Evolutionary conservation across 2,888 invertebrate species (phyloP), one percentile per base, ranked within the genome.

Genomic region (Dorcus parallelipipedus): DNA sequence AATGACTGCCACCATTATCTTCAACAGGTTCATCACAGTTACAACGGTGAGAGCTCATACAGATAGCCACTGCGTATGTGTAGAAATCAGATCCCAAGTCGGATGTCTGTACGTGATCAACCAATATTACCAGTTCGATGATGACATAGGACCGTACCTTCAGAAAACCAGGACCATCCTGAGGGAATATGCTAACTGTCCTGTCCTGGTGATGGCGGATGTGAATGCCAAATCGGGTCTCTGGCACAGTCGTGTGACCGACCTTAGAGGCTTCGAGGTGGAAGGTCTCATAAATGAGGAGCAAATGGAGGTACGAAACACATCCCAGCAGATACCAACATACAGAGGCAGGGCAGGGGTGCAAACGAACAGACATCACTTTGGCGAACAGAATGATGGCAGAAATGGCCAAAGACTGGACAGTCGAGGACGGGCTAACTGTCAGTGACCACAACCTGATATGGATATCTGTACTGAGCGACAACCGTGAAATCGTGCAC

Each of bases 361-460:
- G 0, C 2, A 2, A 3, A 9, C 54, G 0, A 47, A 50, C 33
- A 2, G 43, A 58, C 23, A 47, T 54, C 2, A 54, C 54, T 0
- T 20, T 58, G 2, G 10, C 58, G 0, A 54, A 58, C 20, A 9
- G 38, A 6, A 33, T 3, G 39, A 38, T 40, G 23, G 8, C 23
- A 9, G 48, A 38, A 1, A 33, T n/a, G 20, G 10, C 48, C 3
- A 23, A 7, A 1, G 26, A 41, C 40, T 57, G 56, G 56, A 9
- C 9, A n/a, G 39, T 57, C 2, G 9, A 14, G 6, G 20, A 39
- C 23, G 3, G 39, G 9, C 7, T 9, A 7, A 57, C 48, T 1
- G n/a, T 40, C 4, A 55, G 56, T 26, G 48, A 52, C 14, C 56
- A 57, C 38, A 52, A 57, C 17, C 2, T 52, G 7, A 41, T 52